Evolutionary conservation across 1,140 invertebrate genomes (phyloP), one percentile per base, ranked within the genome.

Genomic region (Ctenoplectra terminalis): DNA sequence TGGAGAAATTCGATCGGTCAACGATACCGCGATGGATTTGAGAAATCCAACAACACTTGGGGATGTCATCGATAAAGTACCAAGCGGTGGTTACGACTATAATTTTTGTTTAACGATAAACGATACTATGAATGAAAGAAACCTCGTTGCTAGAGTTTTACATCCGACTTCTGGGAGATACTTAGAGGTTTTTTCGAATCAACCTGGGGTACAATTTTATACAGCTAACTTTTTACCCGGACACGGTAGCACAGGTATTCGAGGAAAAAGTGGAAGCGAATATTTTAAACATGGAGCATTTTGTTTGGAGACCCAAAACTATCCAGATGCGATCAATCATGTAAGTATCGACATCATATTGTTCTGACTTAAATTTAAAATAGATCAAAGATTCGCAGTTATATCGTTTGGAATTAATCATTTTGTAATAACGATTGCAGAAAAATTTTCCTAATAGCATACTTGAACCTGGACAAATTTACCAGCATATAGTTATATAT

Each of bases 151-250:
- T 0, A 95, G 95, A 77, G 95, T 97, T 0, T 84, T 92, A 26
- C 97, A 98, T 92, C 95, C 96, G 0, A 84, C 90, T 9, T 95
- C 95, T 81, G 97, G 98, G 13, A 95, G 98, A 76, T 94, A 89
- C 17, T 87, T 99, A 71, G 96, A 98, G 90, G 94, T 98, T 0
- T 96, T 95, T 83, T 97, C 96, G 17, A 96, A 98, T 92, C 98
- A 99, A 90, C 97, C 98, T 0, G 98, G 98, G 13, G 95, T 99
- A 15, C 98, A 99, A 89, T 96, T 99, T 86, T 99, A 99, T 90
- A 99, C 98, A 0, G 93, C 95, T 0, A 97, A 98, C 90, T 96
- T 94, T 90, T 92, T 99, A 3, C 97, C 97, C 0, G 92, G 93
- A 46, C 88, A 26, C 13, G 83, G 72, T 20, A 63, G 74, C 0